Base-by-base conservation (phyloP, 53 echinoderm and acorn worm species). In the Hippasteria phrygiana region DNA sequence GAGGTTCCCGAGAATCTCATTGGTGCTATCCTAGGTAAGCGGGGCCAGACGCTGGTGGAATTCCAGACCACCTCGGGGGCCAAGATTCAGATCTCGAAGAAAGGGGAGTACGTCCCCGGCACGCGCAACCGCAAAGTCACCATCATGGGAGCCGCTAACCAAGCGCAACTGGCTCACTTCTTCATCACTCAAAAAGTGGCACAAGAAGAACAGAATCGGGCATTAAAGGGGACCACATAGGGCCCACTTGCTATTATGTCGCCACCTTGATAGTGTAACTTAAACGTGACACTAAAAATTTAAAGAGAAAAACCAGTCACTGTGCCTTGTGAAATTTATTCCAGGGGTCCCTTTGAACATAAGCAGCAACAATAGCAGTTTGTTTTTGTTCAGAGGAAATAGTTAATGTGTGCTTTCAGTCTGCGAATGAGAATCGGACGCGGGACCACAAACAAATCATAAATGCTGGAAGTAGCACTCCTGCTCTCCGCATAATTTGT, bases 31-130 rank as follows among this genome's bases (percentile, higher is more conserved):
- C 91, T 97, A 20, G 98, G 98, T 11, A 97, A 97, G 73, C 91
- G 98, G 27, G 98, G 98, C 41, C 95, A 97, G 75, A 97, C 98
- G n/a, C 88, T 97, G 62, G 98, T 97, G 66, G 98, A 97, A 85
- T 97, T 97, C 88, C 98, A 97, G 55, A 95, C 95, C 83, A 91
- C 88, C 78, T 93, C 95, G 20, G 95, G 95, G 86, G 98, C 98
- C 70, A 97, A 95, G 84, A 97, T 97, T 46, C 98, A 97, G 73
- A 97, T 97, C 69, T 97, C 98, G 11, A 97, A 97, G 88, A 97
- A 97, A 84, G 95, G 95, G 72, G 98, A 97, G 78, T 97, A 95
- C 69, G 90, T 97, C 71, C 98, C 98, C 38, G 98, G 98, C 59
- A 97, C 98, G 27, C 94, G 98, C 51, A 97, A 97, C 86, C 87